Evolutionary conservation across 2,797 vertebrate species (phyloP).

Genomic region (Discoglossus pictus): DNA sequence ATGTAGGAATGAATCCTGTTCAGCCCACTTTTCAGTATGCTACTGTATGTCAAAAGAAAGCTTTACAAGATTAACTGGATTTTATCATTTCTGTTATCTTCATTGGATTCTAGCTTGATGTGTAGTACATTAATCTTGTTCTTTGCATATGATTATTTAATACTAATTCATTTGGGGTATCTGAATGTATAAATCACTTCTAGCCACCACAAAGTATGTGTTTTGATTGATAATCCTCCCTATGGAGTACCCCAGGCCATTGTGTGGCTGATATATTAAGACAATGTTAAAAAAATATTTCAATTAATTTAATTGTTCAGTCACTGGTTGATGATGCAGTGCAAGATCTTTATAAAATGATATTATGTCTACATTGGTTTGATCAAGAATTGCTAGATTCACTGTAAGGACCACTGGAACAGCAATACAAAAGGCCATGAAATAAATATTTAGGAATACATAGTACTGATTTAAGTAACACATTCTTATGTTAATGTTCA

Average conservation of each 20-base stretch:
- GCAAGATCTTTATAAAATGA: slow-evolving; percentile 12
- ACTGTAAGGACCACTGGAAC: too few relatives aligned
- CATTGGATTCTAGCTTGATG: slow-evolving; percentile 11
- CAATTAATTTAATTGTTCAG: slow-evolving; percentile 3
- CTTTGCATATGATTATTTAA: slow-evolving; percentile 27
- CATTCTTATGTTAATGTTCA: too few relatives aligned
- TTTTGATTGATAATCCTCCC: slow-evolving; percentile 42
- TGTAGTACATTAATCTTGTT: slow-evolving; percentile 14
- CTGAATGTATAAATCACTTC: slow-evolving; percentile 37
- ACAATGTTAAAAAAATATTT: neutral
- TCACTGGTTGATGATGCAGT: slow-evolving; percentile 20
- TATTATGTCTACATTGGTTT: slow-evolving; percentile 11
- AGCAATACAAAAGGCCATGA: too few relatives aligned
- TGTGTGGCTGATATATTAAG: slow-evolving; percentile 29
- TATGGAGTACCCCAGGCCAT: slow-evolving; percentile 31
- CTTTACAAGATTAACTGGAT: neutral
- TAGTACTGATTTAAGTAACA: too few relatives aligned
- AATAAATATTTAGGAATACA: too few relatives aligned
- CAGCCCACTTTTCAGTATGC: neutral
- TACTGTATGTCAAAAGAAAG: neutral
- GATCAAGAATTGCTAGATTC: neutral
- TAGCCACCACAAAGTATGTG: slow-evolving; percentile 13
- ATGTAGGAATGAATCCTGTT: too few relatives aligned
- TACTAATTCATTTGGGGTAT: slow-evolving; percentile 38
- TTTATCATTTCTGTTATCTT: slow-evolving; percentile 1